Conservation (phyloP, 2,113 vertebrate genomes). For the Prietella phreatophila region DNA sequence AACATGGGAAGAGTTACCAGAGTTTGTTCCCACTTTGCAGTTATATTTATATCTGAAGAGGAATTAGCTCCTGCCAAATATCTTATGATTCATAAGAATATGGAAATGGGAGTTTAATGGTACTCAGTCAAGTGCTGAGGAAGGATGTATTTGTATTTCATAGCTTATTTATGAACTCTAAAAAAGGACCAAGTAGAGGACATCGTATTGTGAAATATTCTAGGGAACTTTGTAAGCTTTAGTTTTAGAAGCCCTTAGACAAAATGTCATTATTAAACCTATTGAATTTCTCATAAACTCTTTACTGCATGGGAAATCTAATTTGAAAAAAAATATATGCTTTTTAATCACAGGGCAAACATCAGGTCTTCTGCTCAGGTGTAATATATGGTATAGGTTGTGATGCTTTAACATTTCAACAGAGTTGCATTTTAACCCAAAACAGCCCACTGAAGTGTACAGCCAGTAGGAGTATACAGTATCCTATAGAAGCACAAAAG, state of each 20-base stretch:
- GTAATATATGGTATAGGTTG: neutral
- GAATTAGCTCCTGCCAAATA: slow-evolving; percentile 48
- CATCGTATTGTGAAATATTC: neutral
- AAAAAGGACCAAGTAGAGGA: neutral
- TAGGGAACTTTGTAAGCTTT: neutral
- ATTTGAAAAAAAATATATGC: neutral
- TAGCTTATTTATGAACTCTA: neutral
- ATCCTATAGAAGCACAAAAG: neutral
- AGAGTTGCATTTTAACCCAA: neutral
- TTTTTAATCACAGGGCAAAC: neutral
- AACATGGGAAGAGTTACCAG: slow-evolving; percentile 17
- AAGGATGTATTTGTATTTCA: neutral
- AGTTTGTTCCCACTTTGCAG: slow-evolving; percentile 48
- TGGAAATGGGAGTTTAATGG: slow-evolving; percentile 22
- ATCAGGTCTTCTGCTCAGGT: neutral
- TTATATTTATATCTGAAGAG: slow-evolving; percentile 60
- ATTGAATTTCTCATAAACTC: neutral
- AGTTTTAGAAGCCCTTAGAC: neutral
- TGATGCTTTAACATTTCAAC: neutral
- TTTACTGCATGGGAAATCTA: neutral
- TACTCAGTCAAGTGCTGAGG: neutral
- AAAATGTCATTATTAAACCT: neutral
- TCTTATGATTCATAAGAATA: slow-evolving; percentile 9
- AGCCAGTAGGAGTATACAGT: neutral
- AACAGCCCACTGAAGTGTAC: neutral